Conservation (phyloP, 1,140 invertebrate species). For the Fopius arisanus region DNA sequence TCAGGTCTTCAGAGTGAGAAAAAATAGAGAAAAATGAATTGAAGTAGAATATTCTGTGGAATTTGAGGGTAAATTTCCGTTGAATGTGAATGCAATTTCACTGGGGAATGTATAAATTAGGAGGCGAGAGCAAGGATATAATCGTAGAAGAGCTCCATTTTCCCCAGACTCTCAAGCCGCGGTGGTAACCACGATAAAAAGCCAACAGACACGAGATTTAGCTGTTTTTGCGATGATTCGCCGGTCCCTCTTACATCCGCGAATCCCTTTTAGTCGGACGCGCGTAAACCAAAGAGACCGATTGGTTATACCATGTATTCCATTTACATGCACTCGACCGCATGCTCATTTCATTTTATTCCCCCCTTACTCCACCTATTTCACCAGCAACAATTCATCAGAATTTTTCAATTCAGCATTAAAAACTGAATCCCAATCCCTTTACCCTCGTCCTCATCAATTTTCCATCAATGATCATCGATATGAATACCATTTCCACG, state of each 20-base stretch:
- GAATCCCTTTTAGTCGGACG: slow-evolving; percentile 26
- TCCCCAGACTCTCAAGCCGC: slow-evolving; percentile 45
- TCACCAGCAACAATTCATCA: no score
- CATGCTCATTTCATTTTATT: slow-evolving; percentile 6
- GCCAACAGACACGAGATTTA: not conserved
- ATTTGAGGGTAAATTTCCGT: no score
- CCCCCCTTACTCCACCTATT: not conserved
- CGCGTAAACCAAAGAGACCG: slow-evolving; percentile 23
- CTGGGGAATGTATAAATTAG: no score
- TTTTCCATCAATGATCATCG: no score
- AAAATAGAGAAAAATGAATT: no score
- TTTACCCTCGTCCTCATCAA: not conserved
- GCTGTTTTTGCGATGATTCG: slow-evolving; percentile 22
- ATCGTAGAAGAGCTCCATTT: slow-evolving; percentile 24
- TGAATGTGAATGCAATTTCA: no score
- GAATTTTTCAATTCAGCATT: not conserved
- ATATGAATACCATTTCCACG: no score
- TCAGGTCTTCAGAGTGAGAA: no score
- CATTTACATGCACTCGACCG: slow-evolving; percentile 9
- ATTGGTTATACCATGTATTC: slow-evolving; percentile 20
- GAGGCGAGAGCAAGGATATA: no score
- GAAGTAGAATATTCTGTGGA: no score
- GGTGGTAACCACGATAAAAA: not conserved
- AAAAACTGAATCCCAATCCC: not conserved
- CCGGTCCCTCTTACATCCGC: slow-evolving; percentile 16